Percentiles rank a stretch among this genome's conserved stretches.
phyloP scores from a whole-genome alignment of 2,888 invertebrate genomes.

The Calephelis perditalis region DNA sequence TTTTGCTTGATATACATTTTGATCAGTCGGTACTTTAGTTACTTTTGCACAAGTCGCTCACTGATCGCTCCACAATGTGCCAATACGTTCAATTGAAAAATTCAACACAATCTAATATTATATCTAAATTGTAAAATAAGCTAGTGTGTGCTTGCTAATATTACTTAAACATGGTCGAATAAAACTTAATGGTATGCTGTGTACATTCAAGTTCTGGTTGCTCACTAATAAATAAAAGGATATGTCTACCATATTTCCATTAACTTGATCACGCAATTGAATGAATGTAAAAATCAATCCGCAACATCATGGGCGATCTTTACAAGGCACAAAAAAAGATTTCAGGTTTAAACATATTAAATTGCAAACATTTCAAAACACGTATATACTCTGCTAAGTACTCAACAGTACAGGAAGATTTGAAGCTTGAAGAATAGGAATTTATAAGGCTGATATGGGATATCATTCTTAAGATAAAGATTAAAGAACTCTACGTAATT shows the following conservation, averaged over 20 bases:
- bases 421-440: slow-evolving; percentile 36
- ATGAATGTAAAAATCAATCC: slow-evolving; percentile 35
- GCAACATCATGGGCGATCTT: slow-evolving; percentile 47
- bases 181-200: too few relatives aligned
- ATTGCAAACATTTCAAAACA: slow-evolving; percentile 33
- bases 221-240: too few relatives aligned
- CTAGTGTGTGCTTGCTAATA: too few relatives aligned
- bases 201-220: too few relatives aligned
- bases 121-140: too few relatives aligned
- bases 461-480: slow-evolving; percentile 28
- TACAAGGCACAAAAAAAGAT: slow-evolving; percentile 70
- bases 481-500: slow-evolving; percentile 22
- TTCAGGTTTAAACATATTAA: slow-evolving; percentile 37
- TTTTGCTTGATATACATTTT: slow-evolving; percentile 57
- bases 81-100: not conserved
- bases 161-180: too few relatives aligned
- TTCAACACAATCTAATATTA: too few relatives aligned
- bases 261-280: slow-evolving; percentile 12
- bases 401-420: slow-evolving; percentile 34
- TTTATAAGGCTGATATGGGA: slow-evolving; percentile 34
- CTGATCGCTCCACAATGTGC: slow-evolving; percentile 37
- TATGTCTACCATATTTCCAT: too few relatives aligned
- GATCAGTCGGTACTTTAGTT: slow-evolving; percentile 62
- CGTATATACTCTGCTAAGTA: slow-evolving; percentile 34
- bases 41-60: slow-evolving; percentile 58